A percentile compares a stretch with the other conserved stretches of the same genome.
These are phyloP conservation scores for Trichomalopsis sarcophagae DNA, from an alignment of 1,140 invertebrate species.

Conservation along the genomic window DNA sequence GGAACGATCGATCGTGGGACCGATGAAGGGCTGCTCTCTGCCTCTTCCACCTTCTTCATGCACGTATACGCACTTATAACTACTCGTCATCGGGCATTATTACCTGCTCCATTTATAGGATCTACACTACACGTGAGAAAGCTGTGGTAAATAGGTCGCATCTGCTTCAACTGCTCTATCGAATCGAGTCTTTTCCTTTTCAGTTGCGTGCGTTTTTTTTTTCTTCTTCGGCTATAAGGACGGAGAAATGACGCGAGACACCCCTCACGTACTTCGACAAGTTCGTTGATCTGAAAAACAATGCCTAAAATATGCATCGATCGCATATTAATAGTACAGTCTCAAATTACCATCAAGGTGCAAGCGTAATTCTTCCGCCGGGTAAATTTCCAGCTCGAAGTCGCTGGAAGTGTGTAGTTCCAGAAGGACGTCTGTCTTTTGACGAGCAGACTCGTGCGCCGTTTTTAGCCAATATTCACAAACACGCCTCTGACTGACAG, in stretches of 20 bases:
- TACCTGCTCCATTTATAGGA: conserved; percentile 6
- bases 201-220: not conserved
- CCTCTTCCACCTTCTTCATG: not conserved
- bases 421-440: not conserved
- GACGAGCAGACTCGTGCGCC: not conserved
- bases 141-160: conserved; percentile 57
- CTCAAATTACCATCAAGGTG: not conserved
- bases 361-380: no score
- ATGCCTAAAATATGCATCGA: not conserved
- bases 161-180: conserved; percentile 53
- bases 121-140: conserved; percentile 4
- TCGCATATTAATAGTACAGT: no score
- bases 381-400: no score
- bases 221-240: conserved; percentile 11
- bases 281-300: conserved; percentile 40
- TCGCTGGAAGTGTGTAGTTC: no score
- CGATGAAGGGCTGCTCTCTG: not conserved
- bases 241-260: not conserved
- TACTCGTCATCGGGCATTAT: conserved; percentile 18
- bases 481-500: not conserved
- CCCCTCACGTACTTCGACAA: not conserved
- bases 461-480: not conserved
- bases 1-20: conserved; percentile 22
- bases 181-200: conserved; percentile 6
- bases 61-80: not conserved